phyloP scores from a whole-genome alignment of 2,797 vertebrate genomes.

The Mus minutoides region DNA sequence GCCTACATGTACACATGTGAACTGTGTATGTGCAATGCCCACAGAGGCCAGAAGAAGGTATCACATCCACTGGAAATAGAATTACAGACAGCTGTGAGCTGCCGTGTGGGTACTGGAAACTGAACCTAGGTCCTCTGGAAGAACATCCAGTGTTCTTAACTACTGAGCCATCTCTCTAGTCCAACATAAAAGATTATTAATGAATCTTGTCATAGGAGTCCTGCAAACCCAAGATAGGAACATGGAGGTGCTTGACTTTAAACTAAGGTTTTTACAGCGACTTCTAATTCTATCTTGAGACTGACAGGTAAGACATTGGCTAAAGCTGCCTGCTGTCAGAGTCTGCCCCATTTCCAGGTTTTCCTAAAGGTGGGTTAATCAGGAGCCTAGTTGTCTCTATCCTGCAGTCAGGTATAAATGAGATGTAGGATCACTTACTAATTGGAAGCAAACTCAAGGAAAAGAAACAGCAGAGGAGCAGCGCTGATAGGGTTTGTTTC shows the following conservation, averaged over 20 bases:
- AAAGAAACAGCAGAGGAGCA: neutral
- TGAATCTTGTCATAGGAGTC: neutral
- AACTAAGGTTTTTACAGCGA: neutral
- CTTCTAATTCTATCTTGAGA: neutral
- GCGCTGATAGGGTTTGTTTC: neutral
- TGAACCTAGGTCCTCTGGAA: neutral
- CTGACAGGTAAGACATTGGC: neutral
- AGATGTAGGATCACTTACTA: neutral
- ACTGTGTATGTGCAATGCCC: neutral
- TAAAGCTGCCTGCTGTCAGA: neutral
- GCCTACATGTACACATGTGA: neutral
- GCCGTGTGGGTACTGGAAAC: neutral
- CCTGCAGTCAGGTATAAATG: constrained; percentile 14
- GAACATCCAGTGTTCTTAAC: neutral
- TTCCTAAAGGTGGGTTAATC: neutral
- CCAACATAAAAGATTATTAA: neutral
- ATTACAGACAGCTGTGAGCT: neutral
- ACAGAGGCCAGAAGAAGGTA: neutral
- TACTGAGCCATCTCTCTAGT: neutral
- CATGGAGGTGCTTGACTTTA: neutral
- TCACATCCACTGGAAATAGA: neutral
- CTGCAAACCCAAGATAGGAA: neutral
- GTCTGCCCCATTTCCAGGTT: neutral
- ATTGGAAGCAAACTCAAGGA: neutral
- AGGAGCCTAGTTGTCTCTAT: neutral